Conservation (phyloP, 2,888 invertebrate genomes). For the Epiblema foenella region DNA sequence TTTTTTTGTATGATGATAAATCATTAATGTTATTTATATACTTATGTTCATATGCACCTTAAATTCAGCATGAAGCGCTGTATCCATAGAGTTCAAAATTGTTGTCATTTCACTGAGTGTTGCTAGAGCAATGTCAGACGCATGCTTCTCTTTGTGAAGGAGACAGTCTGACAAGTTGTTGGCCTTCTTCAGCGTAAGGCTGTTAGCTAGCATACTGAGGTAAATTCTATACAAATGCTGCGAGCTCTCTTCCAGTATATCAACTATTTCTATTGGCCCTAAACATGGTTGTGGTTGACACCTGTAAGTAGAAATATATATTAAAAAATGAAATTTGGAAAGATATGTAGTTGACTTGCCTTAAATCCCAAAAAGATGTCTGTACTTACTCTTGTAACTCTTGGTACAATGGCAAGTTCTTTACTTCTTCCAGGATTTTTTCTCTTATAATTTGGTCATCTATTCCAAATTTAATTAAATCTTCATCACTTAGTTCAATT, state of each 20-base stretch:
- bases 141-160: conserved; percentile 73
- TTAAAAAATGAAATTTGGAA: neutral
- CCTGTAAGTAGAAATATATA: conserved; percentile 46
- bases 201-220: conserved; percentile 72
- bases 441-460: conserved; percentile 66
- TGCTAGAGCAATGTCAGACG: conserved; percentile 70
- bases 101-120: conserved; percentile 71
- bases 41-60: conserved; percentile 58
- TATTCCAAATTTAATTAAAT: conserved; percentile 73
- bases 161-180: conserved; percentile 68
- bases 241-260: conserved; percentile 73
- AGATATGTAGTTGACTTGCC: neutral
- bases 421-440: conserved; percentile 69
- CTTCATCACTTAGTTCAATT: conserved; percentile 73
- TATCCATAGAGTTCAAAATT: conserved; percentile 75
- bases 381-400: conserved; percentile 56
- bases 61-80: conserved; percentile 67
- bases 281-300: conserved; percentile 53
- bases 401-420: conserved; percentile 72
- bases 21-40: neutral
- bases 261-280: conserved; percentile 67
- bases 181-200: conserved; percentile 68
- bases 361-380: neutral
- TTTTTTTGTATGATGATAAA: neutral
- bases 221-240: conserved; percentile 75